Conservation (phyloP, 2,888 invertebrate species). For the Callyntrura guangdongensis region DNA sequence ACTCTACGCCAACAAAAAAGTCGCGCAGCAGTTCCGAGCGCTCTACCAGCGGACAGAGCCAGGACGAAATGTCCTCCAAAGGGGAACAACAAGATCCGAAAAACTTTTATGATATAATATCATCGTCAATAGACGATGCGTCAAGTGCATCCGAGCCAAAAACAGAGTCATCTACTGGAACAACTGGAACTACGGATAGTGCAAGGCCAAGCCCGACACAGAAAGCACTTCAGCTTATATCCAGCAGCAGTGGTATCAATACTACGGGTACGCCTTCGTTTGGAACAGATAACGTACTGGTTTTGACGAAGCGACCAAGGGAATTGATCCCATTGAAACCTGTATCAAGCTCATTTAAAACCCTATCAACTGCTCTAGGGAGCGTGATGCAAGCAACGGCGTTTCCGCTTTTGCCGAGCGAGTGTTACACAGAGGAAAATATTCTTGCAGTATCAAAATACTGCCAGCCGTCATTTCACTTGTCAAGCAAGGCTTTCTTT, state of each 20-base stretch:
- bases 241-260: constrained; percentile 22
- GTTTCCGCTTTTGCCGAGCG: constrained; percentile 83
- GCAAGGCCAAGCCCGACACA: constrained; percentile 49
- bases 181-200: constrained; percentile 51
- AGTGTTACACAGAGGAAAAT: constrained; percentile 75
- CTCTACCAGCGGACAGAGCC: constrained; percentile 58
- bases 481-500: not conserved
- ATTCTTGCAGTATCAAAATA: constrained; percentile 40
- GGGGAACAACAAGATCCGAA: constrained; percentile 53
- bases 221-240: constrained; percentile 13
- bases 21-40: constrained; percentile 64
- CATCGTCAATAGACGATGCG: constrained; percentile 65
- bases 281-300: not conserved
- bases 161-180: constrained; percentile 50
- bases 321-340: constrained; percentile 57
- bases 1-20: constrained; percentile 72
- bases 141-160: constrained; percentile 67
- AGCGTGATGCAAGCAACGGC: constrained; percentile 82
- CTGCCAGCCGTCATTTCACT: constrained; percentile 3
- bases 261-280: not conserved
- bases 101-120: constrained; percentile 66
- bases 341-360: constrained; percentile 40
- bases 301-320: constrained; percentile 61
- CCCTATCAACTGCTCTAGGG: constrained; percentile 81
- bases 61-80: constrained; percentile 60